These are phyloP conservation scores for Hippolais icterina DNA, from an alignment of 2,113 vertebrate species.

Conservation along the genomic window DNA sequence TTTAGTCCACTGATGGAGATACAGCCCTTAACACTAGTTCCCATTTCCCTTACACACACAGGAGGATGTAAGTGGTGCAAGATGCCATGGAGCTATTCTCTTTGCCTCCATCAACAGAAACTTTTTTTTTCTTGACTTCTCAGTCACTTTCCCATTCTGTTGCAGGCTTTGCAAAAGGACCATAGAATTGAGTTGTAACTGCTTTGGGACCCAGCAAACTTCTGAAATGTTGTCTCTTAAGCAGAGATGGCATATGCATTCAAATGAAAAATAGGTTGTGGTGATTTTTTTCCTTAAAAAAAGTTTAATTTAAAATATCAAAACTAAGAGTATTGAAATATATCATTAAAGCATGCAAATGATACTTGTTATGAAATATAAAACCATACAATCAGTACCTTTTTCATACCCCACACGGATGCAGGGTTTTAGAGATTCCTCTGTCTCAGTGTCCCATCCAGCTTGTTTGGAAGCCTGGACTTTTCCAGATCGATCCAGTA, in stretches of 20 bases:
- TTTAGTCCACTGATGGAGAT: not conserved
- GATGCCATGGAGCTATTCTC: not conserved
- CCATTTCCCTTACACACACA: not conserved
- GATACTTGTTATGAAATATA: not conserved
- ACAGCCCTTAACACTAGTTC: not conserved
- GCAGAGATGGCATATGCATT: not conserved
- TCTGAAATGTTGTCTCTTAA: not conserved
- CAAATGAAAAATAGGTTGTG: not conserved
- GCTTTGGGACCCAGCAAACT: not conserved
- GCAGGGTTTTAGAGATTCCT: conserved; percentile 50
- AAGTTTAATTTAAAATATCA: not conserved
- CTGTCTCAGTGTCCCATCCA: conserved; percentile 67
- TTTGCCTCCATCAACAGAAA: not conserved
- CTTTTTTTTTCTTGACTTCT: not conserved
- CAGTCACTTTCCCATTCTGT: not conserved
- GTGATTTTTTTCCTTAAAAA: fast-evolving
- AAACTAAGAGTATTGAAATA: not conserved
- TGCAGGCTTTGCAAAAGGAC: not conserved
- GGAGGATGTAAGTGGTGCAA: not conserved
- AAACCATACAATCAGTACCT: conserved; percentile 58
- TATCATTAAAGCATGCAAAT: not conserved
- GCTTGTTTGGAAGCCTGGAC: conserved; percentile 53
- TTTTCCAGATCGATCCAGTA: conserved; percentile 75
- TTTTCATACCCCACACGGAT: conserved; percentile 60
- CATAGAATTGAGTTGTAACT: not conserved